Base-by-base conservation (phyloP, 1,140 invertebrate species). In the Bradynema listronoti region DNA sequence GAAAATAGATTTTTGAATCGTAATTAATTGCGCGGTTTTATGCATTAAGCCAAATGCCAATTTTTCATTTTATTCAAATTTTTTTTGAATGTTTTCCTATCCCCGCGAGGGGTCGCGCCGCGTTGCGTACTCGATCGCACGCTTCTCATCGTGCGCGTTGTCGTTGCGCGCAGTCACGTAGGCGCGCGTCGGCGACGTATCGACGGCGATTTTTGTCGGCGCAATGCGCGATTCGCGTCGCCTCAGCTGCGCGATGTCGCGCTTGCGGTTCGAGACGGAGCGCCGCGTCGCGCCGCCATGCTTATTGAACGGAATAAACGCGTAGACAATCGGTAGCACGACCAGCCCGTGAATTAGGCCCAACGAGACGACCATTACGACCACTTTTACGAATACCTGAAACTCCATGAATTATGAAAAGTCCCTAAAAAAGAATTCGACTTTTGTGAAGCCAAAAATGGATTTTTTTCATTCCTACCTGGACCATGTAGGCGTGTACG, bases 401-500 rank as follows among this genome's bases (percentile, higher is more conserved):
- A 6, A 74, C n/a, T 16, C 11, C 14, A 9, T 9, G 32, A 25
- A 14, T 39, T 50, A 4, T 11, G n/a, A n/a, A 25, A 60, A 64
- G 22, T n/a, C 7, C 11, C 1, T 9, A 42, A 57, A 52, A 4
- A 7, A 1, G 36, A 49, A 32, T 39, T 11, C 19, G 19, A 57
- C 0, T 39, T 11, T 11, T 39, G 11, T 39, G 36, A 39, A 59
- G 53, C 61, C 65, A 39, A 66, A 60, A 11, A 80, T 78, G 68
- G 79, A 80, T 29, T 77, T 63, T 16, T 9, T 4, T 1, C 36
- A 7, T 5, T 16, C 19, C 43, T 41, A 61, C 59, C 30, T 79
- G 67, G 16, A 80, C 72, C 56, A 96, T 93, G 75, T 94, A 96
- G 63, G 91, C 94, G 46, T 90, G 87, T 0, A 91, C 90, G 25